Percentiles rank a stretch among this genome's conserved stretches.
Evolutionary conservation across 2,888 invertebrate species (phyloP).

Genomic region (Polyommatus iphigenia): DNA sequence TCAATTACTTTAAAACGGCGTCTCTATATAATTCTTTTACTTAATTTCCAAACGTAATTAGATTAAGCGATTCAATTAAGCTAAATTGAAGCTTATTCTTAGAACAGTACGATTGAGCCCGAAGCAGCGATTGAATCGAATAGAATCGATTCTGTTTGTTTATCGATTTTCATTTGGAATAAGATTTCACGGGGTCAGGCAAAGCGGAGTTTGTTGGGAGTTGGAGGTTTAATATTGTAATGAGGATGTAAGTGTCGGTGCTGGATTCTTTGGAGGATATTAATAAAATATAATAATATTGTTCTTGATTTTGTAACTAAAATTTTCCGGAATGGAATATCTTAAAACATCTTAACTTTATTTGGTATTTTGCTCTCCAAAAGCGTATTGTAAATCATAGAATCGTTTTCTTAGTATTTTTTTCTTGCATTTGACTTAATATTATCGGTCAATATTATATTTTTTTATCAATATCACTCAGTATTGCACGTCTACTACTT

Average conservation of each 20-base stretch:
- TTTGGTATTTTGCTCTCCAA: too few species aligned
- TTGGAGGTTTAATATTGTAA: not conserved
- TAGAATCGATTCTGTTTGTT: conserved; percentile 26
- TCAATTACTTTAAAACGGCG: not conserved
- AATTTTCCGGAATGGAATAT: not conserved
- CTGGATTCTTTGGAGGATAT: not conserved
- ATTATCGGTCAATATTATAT: too few species aligned
- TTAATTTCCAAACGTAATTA: conserved; percentile 30
- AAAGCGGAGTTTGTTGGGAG: not conserved
- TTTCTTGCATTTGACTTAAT: too few species aligned
- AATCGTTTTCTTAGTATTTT: too few species aligned
- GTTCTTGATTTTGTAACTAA: not conserved
- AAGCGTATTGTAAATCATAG: too few species aligned
- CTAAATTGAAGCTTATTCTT: conserved; percentile 24
- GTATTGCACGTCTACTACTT: too few species aligned
- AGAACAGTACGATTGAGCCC: conserved; percentile 4
- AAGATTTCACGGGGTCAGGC: not conserved
- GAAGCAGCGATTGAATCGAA: not conserved
- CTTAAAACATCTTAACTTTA: too few species aligned
- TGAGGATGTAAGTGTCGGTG: not conserved
- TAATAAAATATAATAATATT: not conserved
- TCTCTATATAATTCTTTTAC: conserved; percentile 24
- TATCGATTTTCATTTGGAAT: conserved; percentile 19
- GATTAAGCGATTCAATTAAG: conserved; percentile 30
- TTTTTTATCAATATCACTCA: too few species aligned